Conservation (phyloP, 2,797 vertebrate genomes). For the Peromyscus attwateri region DNA sequence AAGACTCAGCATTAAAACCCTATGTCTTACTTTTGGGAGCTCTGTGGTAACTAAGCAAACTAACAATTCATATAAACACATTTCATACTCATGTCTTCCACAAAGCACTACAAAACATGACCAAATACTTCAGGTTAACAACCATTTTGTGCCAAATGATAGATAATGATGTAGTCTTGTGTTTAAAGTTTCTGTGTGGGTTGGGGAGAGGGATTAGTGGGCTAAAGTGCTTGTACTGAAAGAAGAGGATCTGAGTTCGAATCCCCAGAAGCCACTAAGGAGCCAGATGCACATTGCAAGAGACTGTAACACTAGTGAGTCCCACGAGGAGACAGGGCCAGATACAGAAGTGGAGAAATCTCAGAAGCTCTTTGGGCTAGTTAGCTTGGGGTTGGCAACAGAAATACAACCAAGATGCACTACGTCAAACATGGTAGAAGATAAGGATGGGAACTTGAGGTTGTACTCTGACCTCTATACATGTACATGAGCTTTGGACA, state of each 20-base stretch:
- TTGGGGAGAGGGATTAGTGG: not conserved
- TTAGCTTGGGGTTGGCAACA: not conserved
- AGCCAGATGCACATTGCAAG: not conserved
- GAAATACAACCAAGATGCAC: not conserved
- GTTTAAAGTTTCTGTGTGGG: constrained; percentile 53
- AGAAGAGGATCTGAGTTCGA: not conserved
- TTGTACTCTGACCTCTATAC: not conserved
- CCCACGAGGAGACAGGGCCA: not conserved
- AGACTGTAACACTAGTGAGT: not conserved
- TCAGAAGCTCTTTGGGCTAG: not conserved
- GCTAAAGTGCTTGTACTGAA: not conserved
- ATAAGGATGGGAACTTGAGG: not conserved
- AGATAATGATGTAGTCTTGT: not conserved
- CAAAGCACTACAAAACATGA: constrained; percentile 44
- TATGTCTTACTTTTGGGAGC: constrained; percentile 73
- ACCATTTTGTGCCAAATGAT: constrained; percentile 42
- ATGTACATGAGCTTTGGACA: not conserved
- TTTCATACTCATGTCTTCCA: not conserved
- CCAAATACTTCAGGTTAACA: constrained; percentile 26
- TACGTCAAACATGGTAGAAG: not conserved
- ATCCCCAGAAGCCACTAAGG: not conserved
- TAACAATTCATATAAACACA: constrained; percentile 54
- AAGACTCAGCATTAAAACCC: constrained; percentile 64
- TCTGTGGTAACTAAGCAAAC: constrained; percentile 72
- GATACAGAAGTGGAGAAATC: not conserved